Evolutionary conservation across 2,113 vertebrate genomes (phyloP).

Genomic region (Choloepus hoffmanni): DNA sequence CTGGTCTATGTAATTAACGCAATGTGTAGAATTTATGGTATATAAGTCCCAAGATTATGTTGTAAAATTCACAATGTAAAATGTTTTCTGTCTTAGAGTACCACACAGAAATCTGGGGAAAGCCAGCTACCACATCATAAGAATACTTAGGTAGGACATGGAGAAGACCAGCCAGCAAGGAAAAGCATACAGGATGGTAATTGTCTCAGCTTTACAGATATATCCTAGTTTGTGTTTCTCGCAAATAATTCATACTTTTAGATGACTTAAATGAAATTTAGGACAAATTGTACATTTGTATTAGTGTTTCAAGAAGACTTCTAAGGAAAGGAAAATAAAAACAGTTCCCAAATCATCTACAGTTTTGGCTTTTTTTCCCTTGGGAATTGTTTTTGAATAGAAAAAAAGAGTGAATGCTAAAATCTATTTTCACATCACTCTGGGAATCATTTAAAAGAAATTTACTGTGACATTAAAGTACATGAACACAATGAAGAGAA

Average conservation of each 20-base stretch:
- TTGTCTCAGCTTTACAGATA: neutral
- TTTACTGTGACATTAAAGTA: neutral
- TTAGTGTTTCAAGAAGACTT: neutral
- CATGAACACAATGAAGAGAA: neutral
- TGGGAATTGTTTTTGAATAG: neutral
- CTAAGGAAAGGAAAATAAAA: neutral
- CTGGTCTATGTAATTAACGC: no score
- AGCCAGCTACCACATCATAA: neutral
- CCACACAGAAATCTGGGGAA: neutral
- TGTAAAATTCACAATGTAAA: no score
- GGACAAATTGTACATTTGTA: neutral
- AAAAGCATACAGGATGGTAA: conserved; percentile 32
- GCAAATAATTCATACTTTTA: conserved; percentile 23
- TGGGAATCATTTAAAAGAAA: conserved; percentile 10
- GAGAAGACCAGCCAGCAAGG: no score
- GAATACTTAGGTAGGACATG: neutral
- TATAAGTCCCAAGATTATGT: no score
- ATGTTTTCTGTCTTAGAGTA: no score
- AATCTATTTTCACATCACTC: neutral
- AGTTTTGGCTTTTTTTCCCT: neutral
- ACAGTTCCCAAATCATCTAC: neutral
- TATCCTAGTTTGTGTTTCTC: neutral
- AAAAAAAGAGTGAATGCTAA: neutral
- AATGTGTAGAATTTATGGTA: no score
- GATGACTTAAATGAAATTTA: neutral